Evolutionary conservation across 2,113 vertebrate species (phyloP).

Genomic region (Pseudorectes ferrugineus): DNA sequence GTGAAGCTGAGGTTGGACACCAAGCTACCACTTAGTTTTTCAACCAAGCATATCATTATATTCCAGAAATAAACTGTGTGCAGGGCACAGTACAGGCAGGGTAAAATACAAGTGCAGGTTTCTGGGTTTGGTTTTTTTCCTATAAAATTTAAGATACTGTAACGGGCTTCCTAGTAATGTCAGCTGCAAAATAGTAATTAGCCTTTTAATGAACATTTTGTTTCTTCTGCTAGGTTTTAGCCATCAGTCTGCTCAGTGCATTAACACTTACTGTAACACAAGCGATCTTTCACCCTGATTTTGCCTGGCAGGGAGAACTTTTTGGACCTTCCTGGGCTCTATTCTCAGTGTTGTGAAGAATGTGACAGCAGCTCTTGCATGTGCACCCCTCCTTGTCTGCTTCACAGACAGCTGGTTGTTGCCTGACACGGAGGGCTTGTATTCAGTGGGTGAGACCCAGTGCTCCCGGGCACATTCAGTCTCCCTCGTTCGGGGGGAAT

Average conservation of each 20-base stretch:
- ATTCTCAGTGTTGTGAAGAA: background rate
- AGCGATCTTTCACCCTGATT: rapidly evolving
- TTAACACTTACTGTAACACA: background rate
- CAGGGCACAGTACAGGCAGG: background rate
- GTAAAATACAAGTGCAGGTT: background rate
- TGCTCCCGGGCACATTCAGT: background rate
- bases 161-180: background rate
- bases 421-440: background rate
- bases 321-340: rapidly evolving
- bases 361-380: background rate
- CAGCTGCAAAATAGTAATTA: background rate
- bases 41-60: background rate
- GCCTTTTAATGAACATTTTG: background rate
- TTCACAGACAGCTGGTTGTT: background rate
- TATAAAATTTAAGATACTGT: background rate
- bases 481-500: background rate
- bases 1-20: background rate
- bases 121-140: background rate
- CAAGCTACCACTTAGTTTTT: background rate
- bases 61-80: background rate
- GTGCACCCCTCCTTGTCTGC: background rate
- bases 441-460: background rate
- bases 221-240: background rate
- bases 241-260: background rate
- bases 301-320: background rate